Conservation (phyloP, 1,140 invertebrate species). For the Eumaeus atala region DNA sequence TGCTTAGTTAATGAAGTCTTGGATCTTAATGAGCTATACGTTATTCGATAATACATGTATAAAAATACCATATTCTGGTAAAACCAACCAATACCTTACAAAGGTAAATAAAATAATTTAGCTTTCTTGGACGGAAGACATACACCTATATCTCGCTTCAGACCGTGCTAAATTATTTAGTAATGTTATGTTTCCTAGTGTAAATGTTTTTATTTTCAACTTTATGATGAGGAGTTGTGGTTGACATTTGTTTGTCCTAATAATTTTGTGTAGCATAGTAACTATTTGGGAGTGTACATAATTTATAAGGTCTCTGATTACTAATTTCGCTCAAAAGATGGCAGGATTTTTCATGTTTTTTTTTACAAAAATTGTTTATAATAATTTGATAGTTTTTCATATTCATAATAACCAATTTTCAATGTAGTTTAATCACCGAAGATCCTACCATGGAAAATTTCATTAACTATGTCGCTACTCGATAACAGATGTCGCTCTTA, state of each 20-base stretch:
- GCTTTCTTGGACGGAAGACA: conserved; percentile 27
- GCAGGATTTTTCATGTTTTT: conserved; percentile 14
- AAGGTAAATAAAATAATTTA: conserved; percentile 20
- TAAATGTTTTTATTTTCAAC: conserved; percentile 23
- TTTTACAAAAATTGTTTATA: neutral
- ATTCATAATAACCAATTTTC: neutral
- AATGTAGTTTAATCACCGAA: too few relatives aligned
- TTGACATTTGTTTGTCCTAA: conserved; percentile 22
- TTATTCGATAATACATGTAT: too few relatives aligned
- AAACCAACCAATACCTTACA: neutral
- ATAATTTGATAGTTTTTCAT: neutral
- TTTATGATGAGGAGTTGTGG: conserved; percentile 25
- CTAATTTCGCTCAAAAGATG: conserved; percentile 35
- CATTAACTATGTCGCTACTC: conserved; percentile 28
- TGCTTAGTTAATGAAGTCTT: too few relatives aligned
- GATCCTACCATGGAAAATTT: neutral
- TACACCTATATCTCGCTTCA: conserved; percentile 44
- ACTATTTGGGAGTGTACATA: conserved; percentile 49
- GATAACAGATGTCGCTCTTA: conserved; percentile 38
- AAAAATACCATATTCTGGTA: conserved; percentile 4
- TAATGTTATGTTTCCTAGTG: conserved; percentile 34
- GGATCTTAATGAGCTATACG: too few relatives aligned
- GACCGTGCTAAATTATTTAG: conserved; percentile 48
- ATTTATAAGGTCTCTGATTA: conserved; percentile 38
- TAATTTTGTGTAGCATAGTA: conserved; percentile 42